Evolutionary conservation across 2,113 vertebrate genomes (phyloP).

Genomic region (Telmatochromis brachygnathus): DNA sequence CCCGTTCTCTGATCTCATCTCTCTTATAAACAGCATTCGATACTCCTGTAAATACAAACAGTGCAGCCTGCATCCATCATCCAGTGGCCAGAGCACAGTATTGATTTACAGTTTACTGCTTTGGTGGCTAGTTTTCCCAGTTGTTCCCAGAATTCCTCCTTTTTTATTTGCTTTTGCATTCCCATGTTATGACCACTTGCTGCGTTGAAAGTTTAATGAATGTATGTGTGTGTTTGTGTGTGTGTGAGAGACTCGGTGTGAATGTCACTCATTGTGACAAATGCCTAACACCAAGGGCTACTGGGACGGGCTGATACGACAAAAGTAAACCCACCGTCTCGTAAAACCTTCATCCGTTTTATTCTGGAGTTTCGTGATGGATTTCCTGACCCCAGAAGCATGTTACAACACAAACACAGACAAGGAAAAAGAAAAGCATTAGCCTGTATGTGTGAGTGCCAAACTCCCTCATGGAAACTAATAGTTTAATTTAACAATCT

Average conservation of each 20-base stretch:
- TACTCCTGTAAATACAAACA: constrained; percentile 47
- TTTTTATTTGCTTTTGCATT: constrained; percentile 31
- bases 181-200: background rate
- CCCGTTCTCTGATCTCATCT: constrained; percentile 7
- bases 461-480: background rate
- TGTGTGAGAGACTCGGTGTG: background rate
- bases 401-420: background rate
- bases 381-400: background rate
- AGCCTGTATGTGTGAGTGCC: background rate
- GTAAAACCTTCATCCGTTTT: background rate
- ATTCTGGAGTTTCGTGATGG: background rate
- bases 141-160: constrained; percentile 26
- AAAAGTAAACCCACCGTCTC: background rate
- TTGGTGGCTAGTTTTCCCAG: constrained; percentile 14
- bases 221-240: background rate
- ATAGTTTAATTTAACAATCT: background rate
- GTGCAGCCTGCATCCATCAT: constrained; percentile 28
- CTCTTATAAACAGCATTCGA: constrained; percentile 19
- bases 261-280: background rate
- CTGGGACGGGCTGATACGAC: background rate
- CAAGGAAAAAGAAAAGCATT: background rate
- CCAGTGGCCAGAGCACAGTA: constrained; percentile 13
- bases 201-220: constrained; percentile 17
- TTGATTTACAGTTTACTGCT: constrained; percentile 43
- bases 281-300: background rate